phyloP scores from a whole-genome alignment of 2,113 vertebrate genomes.

The Seriola dumerili region DNA sequence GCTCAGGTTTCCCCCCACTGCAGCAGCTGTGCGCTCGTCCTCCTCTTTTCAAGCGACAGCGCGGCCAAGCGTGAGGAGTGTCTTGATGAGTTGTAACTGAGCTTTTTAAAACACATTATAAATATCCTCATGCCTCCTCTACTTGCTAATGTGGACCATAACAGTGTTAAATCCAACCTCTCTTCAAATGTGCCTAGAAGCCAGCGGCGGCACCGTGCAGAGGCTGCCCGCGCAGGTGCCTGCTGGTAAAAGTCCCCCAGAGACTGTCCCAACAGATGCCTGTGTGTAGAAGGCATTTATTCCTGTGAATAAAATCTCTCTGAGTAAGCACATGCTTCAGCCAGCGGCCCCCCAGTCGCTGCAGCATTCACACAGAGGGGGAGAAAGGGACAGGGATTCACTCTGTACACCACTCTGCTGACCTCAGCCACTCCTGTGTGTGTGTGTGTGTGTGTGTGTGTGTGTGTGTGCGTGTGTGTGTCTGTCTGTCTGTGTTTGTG shows the following conservation, averaged over 20 bases:
- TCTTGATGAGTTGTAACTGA: conserved; percentile 48
- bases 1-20: conserved; percentile 66
- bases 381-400: conserved; percentile 69
- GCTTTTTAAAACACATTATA: conserved; percentile 42
- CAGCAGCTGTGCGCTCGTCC: conserved; percentile 53
- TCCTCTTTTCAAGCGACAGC: conserved; percentile 25
- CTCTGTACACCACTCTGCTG: conserved; percentile 75
- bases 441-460: conserved; percentile 53
- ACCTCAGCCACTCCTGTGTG: conserved; percentile 79
- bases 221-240: conserved; percentile 63
- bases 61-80: conserved; percentile 30
- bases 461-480: conserved; percentile 35
- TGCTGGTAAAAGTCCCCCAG: conserved; percentile 56
- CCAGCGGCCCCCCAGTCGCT: conserved; percentile 67
- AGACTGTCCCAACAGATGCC: conserved; percentile 66
- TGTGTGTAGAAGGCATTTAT: conserved; percentile 75
- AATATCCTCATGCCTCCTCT: conserved; percentile 35
- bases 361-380: conserved; percentile 65
- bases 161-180: conserved; percentile 13
- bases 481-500: conserved; percentile 54
- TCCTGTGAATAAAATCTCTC: conserved; percentile 80
- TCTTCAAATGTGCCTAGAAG: conserved; percentile 18
- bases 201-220: conserved; percentile 34
- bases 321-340: conserved; percentile 83
- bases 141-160: conserved; percentile 34